phyloP scores from a whole-genome alignment of 2,888 invertebrate species.

The Epistrophe grossulariae region DNA sequence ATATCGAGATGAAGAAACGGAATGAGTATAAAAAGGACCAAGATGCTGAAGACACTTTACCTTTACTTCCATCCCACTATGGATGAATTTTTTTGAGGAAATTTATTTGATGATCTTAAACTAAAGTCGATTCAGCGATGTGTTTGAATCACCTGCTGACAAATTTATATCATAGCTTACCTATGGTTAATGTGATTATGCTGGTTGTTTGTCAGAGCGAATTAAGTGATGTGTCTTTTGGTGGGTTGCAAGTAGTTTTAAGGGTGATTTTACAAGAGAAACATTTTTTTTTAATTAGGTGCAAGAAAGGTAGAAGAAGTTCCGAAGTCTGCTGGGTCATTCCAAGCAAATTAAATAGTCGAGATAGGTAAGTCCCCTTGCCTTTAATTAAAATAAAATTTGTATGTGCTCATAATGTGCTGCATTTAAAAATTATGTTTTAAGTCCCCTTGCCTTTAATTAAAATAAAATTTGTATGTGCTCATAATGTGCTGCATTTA shows the following conservation, averaged over 20 bases:
- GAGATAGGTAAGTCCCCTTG: too few relatives aligned
- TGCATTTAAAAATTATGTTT: too few relatives aligned
- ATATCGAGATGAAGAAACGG: constrained; percentile 1
- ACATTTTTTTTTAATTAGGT: neutral
- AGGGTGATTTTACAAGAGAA: neutral
- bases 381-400: too few relatives aligned
- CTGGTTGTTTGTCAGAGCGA: neutral
- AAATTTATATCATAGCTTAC: neutral
- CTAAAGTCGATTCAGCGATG: constrained; percentile 18
- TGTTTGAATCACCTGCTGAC: constrained; percentile 52
- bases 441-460: too few relatives aligned
- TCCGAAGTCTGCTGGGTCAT: neutral
- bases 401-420: too few relatives aligned
- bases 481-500: too few relatives aligned
- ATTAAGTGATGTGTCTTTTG: neutral
- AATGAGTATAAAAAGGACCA: constrained; percentile 26
- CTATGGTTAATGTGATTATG: neutral
- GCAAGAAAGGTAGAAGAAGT: neutral
- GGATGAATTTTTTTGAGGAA: constrained; percentile 32
- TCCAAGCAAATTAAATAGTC: too few relatives aligned
- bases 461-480: too few relatives aligned
- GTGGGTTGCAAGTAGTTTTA: neutral
- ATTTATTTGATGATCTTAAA: constrained; percentile 52
- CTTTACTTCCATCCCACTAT: neutral
- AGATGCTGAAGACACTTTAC: neutral